Conservation (phyloP, 2,113 vertebrate species). For the Rutilus rutilus region DNA sequence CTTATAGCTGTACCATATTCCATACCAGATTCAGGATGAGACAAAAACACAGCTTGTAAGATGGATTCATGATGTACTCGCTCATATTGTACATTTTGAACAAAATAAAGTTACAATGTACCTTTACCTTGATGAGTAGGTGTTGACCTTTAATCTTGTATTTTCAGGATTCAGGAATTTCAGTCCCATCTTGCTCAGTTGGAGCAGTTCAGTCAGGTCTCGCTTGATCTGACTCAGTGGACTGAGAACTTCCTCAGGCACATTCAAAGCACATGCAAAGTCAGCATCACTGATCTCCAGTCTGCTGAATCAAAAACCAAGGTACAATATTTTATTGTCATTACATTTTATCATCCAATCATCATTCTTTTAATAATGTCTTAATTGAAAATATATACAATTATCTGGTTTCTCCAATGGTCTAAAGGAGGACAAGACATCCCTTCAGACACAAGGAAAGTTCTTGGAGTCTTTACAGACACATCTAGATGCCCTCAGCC, state of each 20-base stretch:
- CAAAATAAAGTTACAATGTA: too few relatives aligned
- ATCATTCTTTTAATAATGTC: background rate
- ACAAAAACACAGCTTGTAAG: too few relatives aligned
- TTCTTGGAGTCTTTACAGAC: slow-evolving; percentile 76
- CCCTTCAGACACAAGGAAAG: slow-evolving; percentile 74
- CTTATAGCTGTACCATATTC: too few relatives aligned
- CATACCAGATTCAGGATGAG: too few relatives aligned
- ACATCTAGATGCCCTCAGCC: slow-evolving; percentile 74
- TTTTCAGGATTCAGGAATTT: slow-evolving; percentile 79
- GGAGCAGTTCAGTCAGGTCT: slow-evolving; percentile 82
- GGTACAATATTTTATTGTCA: slow-evolving; percentile 79
- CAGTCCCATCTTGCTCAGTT: slow-evolving; percentile 79
- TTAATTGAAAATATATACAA: background rate
- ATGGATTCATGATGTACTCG: too few relatives aligned
- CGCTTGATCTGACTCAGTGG: slow-evolving; percentile 84
- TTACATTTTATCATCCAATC: background rate
- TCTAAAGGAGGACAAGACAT: slow-evolving; percentile 78
- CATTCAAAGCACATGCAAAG: slow-evolving; percentile 83
- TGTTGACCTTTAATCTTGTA: background rate
- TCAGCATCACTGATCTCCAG: slow-evolving; percentile 79
- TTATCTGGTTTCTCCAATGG: slow-evolving; percentile 33
- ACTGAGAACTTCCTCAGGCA: slow-evolving; percentile 85
- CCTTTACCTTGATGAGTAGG: background rate
- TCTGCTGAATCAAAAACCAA: slow-evolving; percentile 77
- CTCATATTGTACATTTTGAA: too few relatives aligned